Conservation (phyloP, 1,140 invertebrate genomes). For the Lucilia sericata region DNA sequence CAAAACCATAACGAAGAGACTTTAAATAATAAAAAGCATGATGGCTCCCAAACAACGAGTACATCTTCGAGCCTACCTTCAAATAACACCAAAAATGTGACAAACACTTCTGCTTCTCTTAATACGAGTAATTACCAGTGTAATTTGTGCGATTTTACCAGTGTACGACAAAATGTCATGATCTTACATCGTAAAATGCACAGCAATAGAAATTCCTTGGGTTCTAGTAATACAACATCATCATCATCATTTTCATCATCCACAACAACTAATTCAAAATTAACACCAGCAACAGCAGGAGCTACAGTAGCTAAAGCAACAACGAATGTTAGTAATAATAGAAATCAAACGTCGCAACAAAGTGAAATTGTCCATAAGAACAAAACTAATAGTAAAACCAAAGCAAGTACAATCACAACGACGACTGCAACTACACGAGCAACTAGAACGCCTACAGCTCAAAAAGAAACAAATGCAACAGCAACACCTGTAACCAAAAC, state of each 20-base stretch:
- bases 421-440: not conserved
- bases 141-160: conserved; percentile 74
- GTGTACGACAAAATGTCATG: conserved; percentile 76
- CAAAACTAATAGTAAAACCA: conserved; percentile 32
- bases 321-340: not conserved
- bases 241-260: not conserved
- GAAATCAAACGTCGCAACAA: not conserved
- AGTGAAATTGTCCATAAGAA: conserved; percentile 26
- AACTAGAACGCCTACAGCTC: not conserved
- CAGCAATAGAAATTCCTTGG: conserved; percentile 52
- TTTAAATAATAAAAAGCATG: not conserved
- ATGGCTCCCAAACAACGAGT: not conserved
- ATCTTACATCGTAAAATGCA: conserved; percentile 77
- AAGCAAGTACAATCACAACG: conserved; percentile 25
- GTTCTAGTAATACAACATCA: conserved; percentile 50
- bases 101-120: not conserved
- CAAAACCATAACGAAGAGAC: conserved; percentile 37
- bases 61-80: not conserved
- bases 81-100: not conserved
- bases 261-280: not conserved
- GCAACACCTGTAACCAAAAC: not conserved
- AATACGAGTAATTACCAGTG: conserved; percentile 69
- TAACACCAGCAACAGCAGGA: conserved; percentile 13
- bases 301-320: not conserved
- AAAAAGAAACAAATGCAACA: not conserved